These are phyloP conservation scores for Muscina levida DNA, from an alignment of 2,888 invertebrate genomes.

Conservation along the genomic window DNA sequence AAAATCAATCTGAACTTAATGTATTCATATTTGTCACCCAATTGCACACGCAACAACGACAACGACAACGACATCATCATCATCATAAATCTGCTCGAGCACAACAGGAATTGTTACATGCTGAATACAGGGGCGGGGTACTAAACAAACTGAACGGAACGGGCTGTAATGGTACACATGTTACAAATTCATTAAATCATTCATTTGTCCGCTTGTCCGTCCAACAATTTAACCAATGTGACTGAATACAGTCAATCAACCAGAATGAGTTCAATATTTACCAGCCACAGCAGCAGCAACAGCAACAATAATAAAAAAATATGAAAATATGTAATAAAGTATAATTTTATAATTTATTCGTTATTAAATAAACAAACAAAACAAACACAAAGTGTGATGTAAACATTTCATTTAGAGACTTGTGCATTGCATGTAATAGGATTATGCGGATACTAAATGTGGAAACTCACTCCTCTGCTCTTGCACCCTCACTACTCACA, in stretches of 20 bases:
- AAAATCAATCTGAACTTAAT: slow-evolving; percentile 44
- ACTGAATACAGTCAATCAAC: slow-evolving; percentile 9
- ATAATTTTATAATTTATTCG: slow-evolving; percentile 57
- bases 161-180: no score
- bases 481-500: no score
- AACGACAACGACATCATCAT: not conserved
- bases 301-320: slow-evolving; percentile 28
- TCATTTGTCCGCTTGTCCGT: no score
- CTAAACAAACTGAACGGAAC: no score
- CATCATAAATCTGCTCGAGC: not conserved
- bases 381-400: slow-evolving; percentile 5
- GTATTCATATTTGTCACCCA: slow-evolving; percentile 65
- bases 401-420: slow-evolving; percentile 59
- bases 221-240: no score
- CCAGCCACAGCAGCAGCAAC: slow-evolving; percentile 19
- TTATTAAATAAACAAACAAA: slow-evolving; percentile 55
- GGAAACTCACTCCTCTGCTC: not conserved
- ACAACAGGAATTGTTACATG: no score
- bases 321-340: slow-evolving; percentile 55
- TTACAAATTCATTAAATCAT: no score
- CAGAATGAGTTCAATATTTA: slow-evolving; percentile 34
- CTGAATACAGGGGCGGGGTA: no score
- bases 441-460: slow-evolving; percentile 49
- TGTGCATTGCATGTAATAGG: slow-evolving; percentile 52
- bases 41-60: slow-evolving; percentile 49